Base-by-base conservation (phyloP, 2,797 vertebrate species). In the Rhodeus uyekii region DNA sequence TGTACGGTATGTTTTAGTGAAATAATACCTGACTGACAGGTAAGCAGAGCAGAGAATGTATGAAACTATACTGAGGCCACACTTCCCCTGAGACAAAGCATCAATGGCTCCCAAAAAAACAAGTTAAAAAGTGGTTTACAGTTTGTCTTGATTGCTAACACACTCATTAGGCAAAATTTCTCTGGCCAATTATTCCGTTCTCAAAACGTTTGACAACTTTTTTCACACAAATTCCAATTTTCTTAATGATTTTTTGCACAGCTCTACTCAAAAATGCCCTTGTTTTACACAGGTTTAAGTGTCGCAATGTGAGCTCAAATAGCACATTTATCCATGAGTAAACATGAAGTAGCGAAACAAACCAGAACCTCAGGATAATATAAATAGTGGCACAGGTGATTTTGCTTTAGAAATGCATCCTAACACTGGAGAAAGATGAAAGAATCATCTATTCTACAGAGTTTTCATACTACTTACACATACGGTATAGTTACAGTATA, bases 41-140 rank as follows among this genome's bases (percentile, higher is more conserved):
- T 14, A 39, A 88, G 86, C 88, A 89, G 82, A 81, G 48, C 83
- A 85, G 68, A 85, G 85, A 86, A 80, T 76, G 79, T 89, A 82
- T 53, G 48, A 87, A 85, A 85, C 75, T 72, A 85, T 73, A 81
- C 82, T 82, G 85, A 92, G 88, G 80, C 85, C 78, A 87, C 83
- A 77, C 61, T 76, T 87, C 81, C 85, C 86, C 90, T 83, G 89
- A 91, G 88, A 90, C 86, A 83, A 87, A 87, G 82, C 78, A 87
- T 80, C 79, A 38, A 16, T 72, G 72, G 44, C 76, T 78, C 85
- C 53, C 34, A 78, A 61, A 65, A n/a, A 68, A 67, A 50, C 48
- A 58, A 83, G 27, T 22, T 34, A 22, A 60, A 38, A 72, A 39
- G 60, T 46, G 58, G n/a, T 29, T 64, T 29, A 55, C 8, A 8